Percentiles rank a stretch among this genome's conserved stretches.
Evolutionary conservation across 2,888 invertebrate genomes (phyloP).

Genomic region (Ischnus inquisitorius): DNA sequence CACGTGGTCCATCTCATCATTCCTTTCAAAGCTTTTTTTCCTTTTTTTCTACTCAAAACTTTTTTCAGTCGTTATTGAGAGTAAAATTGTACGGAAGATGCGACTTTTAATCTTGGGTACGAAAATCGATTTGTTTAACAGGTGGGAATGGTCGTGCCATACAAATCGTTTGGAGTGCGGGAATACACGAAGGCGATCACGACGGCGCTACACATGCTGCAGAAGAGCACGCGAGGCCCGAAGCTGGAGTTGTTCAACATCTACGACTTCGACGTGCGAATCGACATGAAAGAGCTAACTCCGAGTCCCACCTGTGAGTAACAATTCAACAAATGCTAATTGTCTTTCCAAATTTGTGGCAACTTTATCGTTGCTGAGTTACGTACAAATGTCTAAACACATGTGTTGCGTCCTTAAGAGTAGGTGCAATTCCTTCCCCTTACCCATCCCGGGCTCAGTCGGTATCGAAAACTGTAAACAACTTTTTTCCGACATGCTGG

Average conservation of each 20-base stretch:
- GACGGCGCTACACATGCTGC: slow-evolving; percentile 89
- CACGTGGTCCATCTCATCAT: too few species aligned
- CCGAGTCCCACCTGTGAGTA: slow-evolving; percentile 92
- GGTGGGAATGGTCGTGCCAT: slow-evolving; percentile 92
- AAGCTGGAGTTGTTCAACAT: slow-evolving; percentile 90
- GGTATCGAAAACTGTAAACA: too few species aligned
- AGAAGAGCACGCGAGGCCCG: slow-evolving; percentile 86
- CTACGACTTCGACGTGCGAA: slow-evolving; percentile 90
- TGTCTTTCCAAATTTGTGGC: not conserved
- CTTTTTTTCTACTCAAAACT: not conserved
- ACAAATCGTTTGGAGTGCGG: slow-evolving; percentile 91
- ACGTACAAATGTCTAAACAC: not conserved
- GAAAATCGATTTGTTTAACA: slow-evolving; percentile 78
- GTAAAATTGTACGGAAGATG: not conserved
- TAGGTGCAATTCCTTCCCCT: too few species aligned
- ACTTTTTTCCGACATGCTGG: too few species aligned
- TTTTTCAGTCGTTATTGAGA: not conserved
- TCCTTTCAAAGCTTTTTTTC: too few species aligned
- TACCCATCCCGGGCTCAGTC: too few species aligned
- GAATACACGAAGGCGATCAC: slow-evolving; percentile 91
- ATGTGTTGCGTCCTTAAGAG: not conserved
- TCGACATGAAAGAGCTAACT: slow-evolving; percentile 91
- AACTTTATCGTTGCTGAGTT: not conserved
- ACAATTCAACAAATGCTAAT: not conserved
- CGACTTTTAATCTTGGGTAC: not conserved